Evolutionary conservation across 2,113 vertebrate genomes (phyloP).

Genomic region (Petaurus breviceps): DNA sequence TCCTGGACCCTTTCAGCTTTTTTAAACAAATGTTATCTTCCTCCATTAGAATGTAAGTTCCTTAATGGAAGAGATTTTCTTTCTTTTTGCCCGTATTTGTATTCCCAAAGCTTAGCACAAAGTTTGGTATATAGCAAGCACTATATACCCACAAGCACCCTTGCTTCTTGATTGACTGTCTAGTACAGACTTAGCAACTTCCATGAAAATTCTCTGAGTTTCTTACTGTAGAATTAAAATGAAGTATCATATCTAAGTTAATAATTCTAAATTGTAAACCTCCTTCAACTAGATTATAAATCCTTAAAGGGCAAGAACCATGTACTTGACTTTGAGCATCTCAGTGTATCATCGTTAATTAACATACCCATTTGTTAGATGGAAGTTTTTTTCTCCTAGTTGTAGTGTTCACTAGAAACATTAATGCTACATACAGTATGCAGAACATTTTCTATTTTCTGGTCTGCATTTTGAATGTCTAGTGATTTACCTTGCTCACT

Average conservation of each 20-base stretch:
- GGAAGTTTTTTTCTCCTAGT: neutral
- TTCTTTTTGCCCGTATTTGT: neutral
- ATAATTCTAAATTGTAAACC: neutral
- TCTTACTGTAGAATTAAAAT: neutral
- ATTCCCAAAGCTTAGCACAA: neutral
- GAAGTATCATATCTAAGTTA: neutral
- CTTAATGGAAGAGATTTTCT: neutral
- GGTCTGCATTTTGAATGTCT: neutral
- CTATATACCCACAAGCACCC: neutral
- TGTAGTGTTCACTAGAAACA: neutral
- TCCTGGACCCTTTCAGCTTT: neutral
- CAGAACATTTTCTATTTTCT: neutral
- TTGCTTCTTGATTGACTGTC: neutral
- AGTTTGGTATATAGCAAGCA: neutral
- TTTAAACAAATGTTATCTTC: neutral
- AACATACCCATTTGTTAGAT: neutral
- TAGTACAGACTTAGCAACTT: neutral
- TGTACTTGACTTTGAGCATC: neutral
- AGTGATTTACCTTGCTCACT: neutral
- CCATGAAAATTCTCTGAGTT: neutral
- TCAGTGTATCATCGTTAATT: neutral
- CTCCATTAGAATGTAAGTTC: neutral
- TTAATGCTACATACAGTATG: neutral
- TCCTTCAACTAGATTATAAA: neutral
- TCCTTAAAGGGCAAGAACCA: neutral